Evolutionary conservation across 1,140 invertebrate species (phyloP).

Genomic region (Rhagoletis pomonella): DNA sequence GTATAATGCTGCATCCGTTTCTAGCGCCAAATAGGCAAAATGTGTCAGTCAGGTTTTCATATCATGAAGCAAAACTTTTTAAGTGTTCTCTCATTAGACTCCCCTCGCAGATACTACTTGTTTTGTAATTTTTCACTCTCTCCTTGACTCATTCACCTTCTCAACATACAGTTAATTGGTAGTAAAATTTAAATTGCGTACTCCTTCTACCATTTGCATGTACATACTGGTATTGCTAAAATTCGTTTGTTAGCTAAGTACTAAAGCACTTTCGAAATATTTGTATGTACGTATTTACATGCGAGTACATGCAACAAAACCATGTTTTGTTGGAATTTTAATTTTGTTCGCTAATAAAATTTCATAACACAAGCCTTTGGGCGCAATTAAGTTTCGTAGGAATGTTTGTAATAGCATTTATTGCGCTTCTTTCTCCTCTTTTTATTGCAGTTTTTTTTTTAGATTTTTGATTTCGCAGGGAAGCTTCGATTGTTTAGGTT

Average conservation of each 20-base stretch:
- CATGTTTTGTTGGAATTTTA: slow-evolving; percentile 18
- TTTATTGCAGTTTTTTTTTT: neutral
- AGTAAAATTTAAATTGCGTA: slow-evolving; percentile 35
- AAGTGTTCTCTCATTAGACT: neutral
- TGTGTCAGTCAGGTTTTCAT: neutral
- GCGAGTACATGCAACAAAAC: neutral
- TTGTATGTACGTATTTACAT: no score
- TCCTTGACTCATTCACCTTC: neutral
- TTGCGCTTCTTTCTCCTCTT: neutral
- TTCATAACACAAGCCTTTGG: neutral
- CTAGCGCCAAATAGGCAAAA: neutral
- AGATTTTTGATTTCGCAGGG: neutral
- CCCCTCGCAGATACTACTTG: no score
- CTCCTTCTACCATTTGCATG: neutral
- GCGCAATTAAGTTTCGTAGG: slow-evolving; percentile 12
- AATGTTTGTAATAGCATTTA: neutral
- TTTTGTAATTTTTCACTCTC: neutral
- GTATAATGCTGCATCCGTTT: neutral
- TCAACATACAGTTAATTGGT: slow-evolving; percentile 15
- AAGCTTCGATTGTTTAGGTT: neutral
- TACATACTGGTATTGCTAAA: no score
- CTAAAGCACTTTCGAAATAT: slow-evolving; percentile 12
- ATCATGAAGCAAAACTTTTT: neutral
- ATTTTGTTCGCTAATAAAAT: slow-evolving; percentile 10
- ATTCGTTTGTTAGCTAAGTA: neutral